Evolutionary conservation across 2,888 invertebrate species (phyloP).

Genomic region (Acrobasis repandana): DNA sequence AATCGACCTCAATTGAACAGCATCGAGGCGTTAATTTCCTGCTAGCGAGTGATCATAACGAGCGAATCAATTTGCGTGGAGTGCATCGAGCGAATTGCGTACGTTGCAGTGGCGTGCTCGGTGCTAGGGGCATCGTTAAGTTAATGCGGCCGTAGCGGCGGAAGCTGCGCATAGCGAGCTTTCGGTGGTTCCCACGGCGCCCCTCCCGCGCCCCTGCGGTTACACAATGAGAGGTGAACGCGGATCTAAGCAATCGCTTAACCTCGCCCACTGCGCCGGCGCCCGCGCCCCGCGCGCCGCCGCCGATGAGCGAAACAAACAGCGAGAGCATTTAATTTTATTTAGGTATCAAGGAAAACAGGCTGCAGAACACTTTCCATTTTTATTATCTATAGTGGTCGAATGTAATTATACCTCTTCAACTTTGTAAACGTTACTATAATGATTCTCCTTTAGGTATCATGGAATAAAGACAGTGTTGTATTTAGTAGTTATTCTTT

Average conservation of each 20-base stretch:
- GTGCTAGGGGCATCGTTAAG: conserved; percentile 73
- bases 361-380: conserved; percentile 31
- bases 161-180: conserved; percentile 78
- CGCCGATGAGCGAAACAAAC: conserved; percentile 30
- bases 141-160: conserved; percentile 71
- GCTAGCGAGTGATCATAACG: conserved; percentile 60
- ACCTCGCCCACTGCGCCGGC: conserved; percentile 79
- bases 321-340: conserved; percentile 31
- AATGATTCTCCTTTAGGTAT: not conserved
- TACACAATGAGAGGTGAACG: conserved; percentile 83
- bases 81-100: conserved; percentile 47
- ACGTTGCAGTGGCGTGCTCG: conserved; percentile 45
- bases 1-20: conserved; percentile 45
- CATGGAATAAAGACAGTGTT: too few species aligned
- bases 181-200: conserved; percentile 81
- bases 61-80: conserved; percentile 67
- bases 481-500: too few species aligned
- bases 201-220: conserved; percentile 60
- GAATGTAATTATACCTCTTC: conserved; percentile 11
- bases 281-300: conserved; percentile 39
- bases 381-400: conserved; percentile 27
- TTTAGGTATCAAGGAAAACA: conserved; percentile 29
- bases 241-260: conserved; percentile 83
- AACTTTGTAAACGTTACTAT: conserved; percentile 9
- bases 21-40: conserved; percentile 66